A percentile compares a stretch with the other conserved stretches of the same genome.
phyloP scores from a whole-genome alignment of 2,888 invertebrate genomes.

The Leistus spinibarbis region DNA sequence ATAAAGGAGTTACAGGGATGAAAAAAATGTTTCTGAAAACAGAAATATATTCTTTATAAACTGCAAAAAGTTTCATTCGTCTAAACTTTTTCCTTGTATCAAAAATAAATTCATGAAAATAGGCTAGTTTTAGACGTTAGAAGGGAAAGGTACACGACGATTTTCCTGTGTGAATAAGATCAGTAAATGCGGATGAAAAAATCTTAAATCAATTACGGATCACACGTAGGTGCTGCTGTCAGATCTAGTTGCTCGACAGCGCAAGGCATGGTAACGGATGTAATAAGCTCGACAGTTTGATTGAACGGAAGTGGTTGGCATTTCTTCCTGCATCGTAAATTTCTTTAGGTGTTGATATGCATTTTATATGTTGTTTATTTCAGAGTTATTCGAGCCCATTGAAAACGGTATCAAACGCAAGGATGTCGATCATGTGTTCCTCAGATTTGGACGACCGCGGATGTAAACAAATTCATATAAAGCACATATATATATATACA shows the following conservation, averaged over 20 bases:
- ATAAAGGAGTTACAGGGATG: no score
- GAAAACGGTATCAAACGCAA: constrained; percentile 81
- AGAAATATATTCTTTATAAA: no score
- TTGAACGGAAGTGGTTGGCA: neutral
- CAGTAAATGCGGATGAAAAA: neutral
- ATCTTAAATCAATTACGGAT: neutral
- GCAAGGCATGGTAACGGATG: neutral
- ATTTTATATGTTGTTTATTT: constrained; percentile 11
- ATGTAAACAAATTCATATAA: constrained; percentile 23
- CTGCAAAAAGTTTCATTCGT: no score
- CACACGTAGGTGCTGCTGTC: neutral
- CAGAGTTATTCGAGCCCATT: constrained; percentile 33
- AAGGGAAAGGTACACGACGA: no score
- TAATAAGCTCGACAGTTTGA: neutral
- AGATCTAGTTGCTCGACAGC: neutral
- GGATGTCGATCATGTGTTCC: constrained; percentile 89
- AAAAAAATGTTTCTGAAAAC: no score
- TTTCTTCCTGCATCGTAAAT: neutral
- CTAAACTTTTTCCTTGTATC: no score
- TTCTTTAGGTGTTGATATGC: neutral
- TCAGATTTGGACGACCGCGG: constrained; percentile 84
- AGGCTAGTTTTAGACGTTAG: no score
- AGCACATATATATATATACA: neutral
- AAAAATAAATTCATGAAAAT: no score
- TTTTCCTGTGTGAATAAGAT: no score